phyloP scores from a whole-genome alignment of 2,888 invertebrate genomes.

The Mythimna pallens region DNA sequence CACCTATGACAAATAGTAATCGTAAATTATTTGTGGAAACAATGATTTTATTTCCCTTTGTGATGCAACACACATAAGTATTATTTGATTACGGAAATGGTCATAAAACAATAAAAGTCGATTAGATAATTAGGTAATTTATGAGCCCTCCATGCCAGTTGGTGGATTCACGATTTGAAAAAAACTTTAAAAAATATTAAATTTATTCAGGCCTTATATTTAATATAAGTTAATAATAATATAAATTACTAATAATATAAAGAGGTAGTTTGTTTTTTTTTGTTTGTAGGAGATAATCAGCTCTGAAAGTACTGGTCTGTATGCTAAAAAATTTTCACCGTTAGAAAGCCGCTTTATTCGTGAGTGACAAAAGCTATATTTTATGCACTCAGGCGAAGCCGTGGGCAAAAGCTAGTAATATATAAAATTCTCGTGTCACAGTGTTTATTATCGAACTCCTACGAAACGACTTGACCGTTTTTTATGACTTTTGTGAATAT shows the following conservation, averaged over 20 bases:
- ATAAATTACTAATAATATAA: not conserved
- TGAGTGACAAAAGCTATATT: too few relatives aligned
- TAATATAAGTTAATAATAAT: not conserved
- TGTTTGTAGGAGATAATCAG: too few relatives aligned
- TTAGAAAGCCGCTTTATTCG: too few relatives aligned
- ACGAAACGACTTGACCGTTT: too few relatives aligned
- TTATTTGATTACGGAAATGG: conserved; percentile 40
- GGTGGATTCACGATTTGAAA: conserved; percentile 7
- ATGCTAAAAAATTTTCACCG: too few relatives aligned
- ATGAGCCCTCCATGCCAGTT: conserved; percentile 12
- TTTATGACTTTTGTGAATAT: too few relatives aligned
- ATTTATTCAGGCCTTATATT: not conserved
- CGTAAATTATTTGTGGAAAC: conserved; percentile 42
- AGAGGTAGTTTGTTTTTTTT: not conserved
- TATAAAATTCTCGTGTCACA: too few relatives aligned
- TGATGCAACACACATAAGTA: conserved; percentile 28
- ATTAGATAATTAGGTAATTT: conserved; percentile 34
- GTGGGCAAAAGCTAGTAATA: too few relatives aligned
- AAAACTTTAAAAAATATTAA: not conserved
- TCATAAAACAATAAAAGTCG: conserved; percentile 43
- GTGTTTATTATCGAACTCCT: too few relatives aligned
- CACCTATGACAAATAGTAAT: conserved; percentile 32
- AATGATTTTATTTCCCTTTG: conserved; percentile 17
- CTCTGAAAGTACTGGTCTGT: too few relatives aligned
- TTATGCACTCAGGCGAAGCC: too few relatives aligned